Conservation (phyloP, 2,113 vertebrate genomes). For the Bagarius yarrelli region DNA sequence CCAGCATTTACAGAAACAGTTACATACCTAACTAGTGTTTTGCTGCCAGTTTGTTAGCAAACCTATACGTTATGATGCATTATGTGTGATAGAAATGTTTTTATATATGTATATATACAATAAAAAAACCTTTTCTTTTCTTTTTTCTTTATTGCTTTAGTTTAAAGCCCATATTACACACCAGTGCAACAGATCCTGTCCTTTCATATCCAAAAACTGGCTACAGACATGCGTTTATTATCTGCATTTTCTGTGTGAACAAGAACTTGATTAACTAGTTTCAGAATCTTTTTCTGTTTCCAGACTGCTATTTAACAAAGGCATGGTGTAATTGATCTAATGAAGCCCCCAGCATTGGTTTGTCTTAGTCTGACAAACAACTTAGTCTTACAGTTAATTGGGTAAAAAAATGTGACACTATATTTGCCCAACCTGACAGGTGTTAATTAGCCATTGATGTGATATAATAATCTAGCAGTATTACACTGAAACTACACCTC, state of each 20-base stretch:
- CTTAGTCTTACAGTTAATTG: constrained; percentile 64
- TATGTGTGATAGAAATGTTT: neutral
- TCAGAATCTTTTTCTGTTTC: constrained; percentile 32
- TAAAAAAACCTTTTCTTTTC: neutral
- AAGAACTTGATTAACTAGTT: constrained; percentile 37
- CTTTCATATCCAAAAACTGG: constrained; percentile 6
- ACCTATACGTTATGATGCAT: neutral
- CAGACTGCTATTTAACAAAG: constrained; percentile 34
- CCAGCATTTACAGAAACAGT: constrained; percentile 3
- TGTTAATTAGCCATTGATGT: constrained; percentile 70
- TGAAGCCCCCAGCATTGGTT: constrained; percentile 56
- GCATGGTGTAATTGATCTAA: constrained; percentile 62
- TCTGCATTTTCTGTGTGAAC: constrained; percentile 15
- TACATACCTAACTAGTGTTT: constrained; percentile 3
- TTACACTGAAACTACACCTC: constrained; percentile 61
- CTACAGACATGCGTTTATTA: constrained; percentile 10
- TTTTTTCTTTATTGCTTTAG: neutral
- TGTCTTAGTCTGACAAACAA: constrained; percentile 58
- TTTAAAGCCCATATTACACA: neutral
- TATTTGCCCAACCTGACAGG: constrained; percentile 69
- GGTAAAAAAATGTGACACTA: constrained; percentile 65
- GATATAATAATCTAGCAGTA: constrained; percentile 66
- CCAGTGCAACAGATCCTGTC: neutral
- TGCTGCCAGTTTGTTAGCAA: constrained; percentile 13
- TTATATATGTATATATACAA: neutral